Evolutionary conservation across 2,888 invertebrate genomes (phyloP), one percentile per base, ranked within the genome.

Genomic region (Drosophila borborema): DNA sequence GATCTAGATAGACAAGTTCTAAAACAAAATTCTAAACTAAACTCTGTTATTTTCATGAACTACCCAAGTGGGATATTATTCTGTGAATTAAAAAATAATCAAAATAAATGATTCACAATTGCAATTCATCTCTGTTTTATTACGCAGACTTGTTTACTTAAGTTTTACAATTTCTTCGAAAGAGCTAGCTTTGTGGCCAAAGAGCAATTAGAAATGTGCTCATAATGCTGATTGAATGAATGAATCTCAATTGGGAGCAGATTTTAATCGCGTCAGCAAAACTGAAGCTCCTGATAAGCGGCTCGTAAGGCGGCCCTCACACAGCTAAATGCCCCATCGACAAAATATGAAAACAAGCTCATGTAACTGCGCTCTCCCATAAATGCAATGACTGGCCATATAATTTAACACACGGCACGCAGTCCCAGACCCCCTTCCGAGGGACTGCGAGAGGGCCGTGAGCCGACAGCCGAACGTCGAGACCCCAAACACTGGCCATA

Each of bases 351-450:
- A 65, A 58, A 54, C 43, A 64, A 64, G 38, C 60, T 55, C 74
- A 70, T 69, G 59, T 64, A 81, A 68, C 68, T 77, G 69, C 62
- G 65, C 55, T 23, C 72, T 72, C 73, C 70, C 86, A 70, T 77
- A 81, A 84, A 73, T 83, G 84, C 82, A 81, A 72, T 77, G 86
- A 77, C 74, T 84, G 77, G 61, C 72, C 64, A 72, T 60, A 80
- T 72, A 80, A 72, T 74, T 80, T 59, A 64, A 74, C 63, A 72
- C 77, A 64, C 54, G 64, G 67, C 73, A 79, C 69, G 70, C 76
- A 72, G 66, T 45, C 34, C 60, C 45, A 16, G 45, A 18, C 45
- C 45, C 58, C 31, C 31, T 14, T 14, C 14, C 34, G 23, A 38
- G 40, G 38, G 54, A 40, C 40, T 12, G 38, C 36, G 34, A 16